Base-by-base conservation (phyloP, 2,888 invertebrate species). In the Sphecodes monilicornis region DNA sequence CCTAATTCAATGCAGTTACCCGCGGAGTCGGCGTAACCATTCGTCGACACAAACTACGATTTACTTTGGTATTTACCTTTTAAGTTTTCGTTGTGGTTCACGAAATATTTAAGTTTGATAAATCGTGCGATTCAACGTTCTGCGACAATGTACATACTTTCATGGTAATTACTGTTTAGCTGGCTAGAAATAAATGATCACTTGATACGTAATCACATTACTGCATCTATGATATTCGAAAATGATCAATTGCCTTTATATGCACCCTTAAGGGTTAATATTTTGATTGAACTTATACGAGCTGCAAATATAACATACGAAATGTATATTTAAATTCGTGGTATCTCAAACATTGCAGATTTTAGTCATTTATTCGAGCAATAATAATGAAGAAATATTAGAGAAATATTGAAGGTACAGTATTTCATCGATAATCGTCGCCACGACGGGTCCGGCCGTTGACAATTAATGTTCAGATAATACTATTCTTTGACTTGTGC, bases 1-100 rank as follows among this genome's bases (percentile, higher is more conserved):
- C 90, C 91, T 90, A 92, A 93, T 92, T 92, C 90, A 90, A 92
- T 90, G 87, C 86, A 84, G 86, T 86, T 89, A 82, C 84, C 80
- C 54, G 79, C 84, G 85, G 82, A 90, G 84, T 76, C 80, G 74
- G 82, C 84, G 82, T 88, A 91, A 90, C 84, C 86, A 91, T 89
- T 75, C 69, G 76, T 60, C 71, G 82, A n/a, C 36, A 3, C 68
- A 66, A 54, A 57, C 76, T 73, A 64, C 80, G 64, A 78, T 84
- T 84, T 68, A 36, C 80, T 32, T 46, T 32, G 39, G 39, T 70
- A 57, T 32, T 54, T 57, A 64, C 43, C 74, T 70, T 74, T 70
- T 36, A 69, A 69, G 76, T 79, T 84, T 78, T 83, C 75, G 36
- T 13, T 39, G n/a, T 22, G 39, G 39, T 41, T 68, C 29, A 13